phyloP scores from a whole-genome alignment of 2,113 vertebrate genomes.

The Ceuthmochares aereus region DNA sequence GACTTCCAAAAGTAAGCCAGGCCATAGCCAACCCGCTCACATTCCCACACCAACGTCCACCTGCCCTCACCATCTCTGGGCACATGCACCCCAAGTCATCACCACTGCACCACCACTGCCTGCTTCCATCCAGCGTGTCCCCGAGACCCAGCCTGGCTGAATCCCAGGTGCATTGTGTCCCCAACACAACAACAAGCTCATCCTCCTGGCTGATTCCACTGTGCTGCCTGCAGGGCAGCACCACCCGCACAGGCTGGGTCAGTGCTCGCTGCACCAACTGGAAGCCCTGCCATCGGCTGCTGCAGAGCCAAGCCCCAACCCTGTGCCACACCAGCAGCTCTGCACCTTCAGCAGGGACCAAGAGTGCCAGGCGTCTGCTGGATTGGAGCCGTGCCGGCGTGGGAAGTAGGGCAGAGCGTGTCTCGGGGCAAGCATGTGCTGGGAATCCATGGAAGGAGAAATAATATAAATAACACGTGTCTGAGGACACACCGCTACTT shows the following conservation, averaged over 20 bases:
- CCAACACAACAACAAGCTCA: neutral
- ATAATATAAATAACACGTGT: neutral
- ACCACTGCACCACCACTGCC: neutral
- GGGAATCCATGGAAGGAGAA: neutral
- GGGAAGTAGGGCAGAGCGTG: neutral
- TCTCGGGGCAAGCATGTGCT: neutral
- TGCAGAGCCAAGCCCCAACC: neutral
- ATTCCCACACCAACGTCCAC: fast-evolving
- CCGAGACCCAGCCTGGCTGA: neutral
- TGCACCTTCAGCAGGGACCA: neutral
- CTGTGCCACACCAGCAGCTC: fast-evolving
- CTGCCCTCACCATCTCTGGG: neutral
- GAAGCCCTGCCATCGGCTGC: neutral
- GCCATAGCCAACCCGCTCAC: fast-evolving
- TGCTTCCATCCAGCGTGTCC: neutral
- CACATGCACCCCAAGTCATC: fast-evolving
- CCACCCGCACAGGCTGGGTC: neutral
- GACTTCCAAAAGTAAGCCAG: neutral
- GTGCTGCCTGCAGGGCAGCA: neutral
- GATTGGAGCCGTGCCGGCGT: neutral
- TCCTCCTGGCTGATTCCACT: neutral
- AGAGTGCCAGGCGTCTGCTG: neutral
- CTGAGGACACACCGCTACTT: neutral
- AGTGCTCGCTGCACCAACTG: fast-evolving
- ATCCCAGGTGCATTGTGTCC: neutral